Evolutionary conservation across 1,140 invertebrate genomes (phyloP).

Genomic region (Micrasema minimum): DNA sequence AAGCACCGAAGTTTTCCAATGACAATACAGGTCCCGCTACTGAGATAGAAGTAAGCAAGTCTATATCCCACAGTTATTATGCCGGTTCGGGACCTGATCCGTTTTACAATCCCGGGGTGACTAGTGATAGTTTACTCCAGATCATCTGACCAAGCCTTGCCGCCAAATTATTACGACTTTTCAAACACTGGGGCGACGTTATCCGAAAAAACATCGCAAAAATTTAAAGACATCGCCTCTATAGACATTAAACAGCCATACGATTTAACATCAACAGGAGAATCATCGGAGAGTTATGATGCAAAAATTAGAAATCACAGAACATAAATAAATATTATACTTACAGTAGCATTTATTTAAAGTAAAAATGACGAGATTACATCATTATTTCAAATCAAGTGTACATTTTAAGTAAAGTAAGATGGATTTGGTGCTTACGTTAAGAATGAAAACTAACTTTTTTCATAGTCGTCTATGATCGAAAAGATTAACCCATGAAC

Average conservation of each 20-base stretch:
- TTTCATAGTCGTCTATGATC: too few species aligned
- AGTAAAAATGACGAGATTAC: too few species aligned
- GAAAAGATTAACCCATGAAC: too few species aligned
- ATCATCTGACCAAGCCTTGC: slow-evolving; percentile 26
- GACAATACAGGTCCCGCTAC: slow-evolving; percentile 19
- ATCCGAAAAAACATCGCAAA: slow-evolving; percentile 43
- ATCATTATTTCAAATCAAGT: too few species aligned
- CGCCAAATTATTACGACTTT: slow-evolving; percentile 47
- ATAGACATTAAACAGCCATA: slow-evolving; percentile 36
- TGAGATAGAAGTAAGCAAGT: slow-evolving; percentile 49
- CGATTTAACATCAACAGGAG: slow-evolving; percentile 20
- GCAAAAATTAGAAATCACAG: slow-evolving; percentile 49
- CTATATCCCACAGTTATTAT: slow-evolving; percentile 52
- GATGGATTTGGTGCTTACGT: too few species aligned
- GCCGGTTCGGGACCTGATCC: slow-evolving; percentile 50
- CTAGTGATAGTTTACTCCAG: slow-evolving; percentile 8
- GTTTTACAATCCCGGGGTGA: slow-evolving; percentile 31
- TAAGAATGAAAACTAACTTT: too few species aligned
- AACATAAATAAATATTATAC: too few species aligned
- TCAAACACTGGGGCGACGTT: slow-evolving; percentile 28
- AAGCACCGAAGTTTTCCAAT: slow-evolving; percentile 9
- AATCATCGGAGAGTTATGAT: slow-evolving; percentile 36
- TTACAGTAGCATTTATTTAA: too few species aligned
- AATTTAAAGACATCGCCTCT: slow-evolving; percentile 40
- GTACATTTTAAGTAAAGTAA: too few species aligned